Percentiles rank a stretch among this genome's conserved stretches.
Evolutionary conservation across 2,797 vertebrate genomes (phyloP).

Genomic region (Helarctos malayanus): DNA sequence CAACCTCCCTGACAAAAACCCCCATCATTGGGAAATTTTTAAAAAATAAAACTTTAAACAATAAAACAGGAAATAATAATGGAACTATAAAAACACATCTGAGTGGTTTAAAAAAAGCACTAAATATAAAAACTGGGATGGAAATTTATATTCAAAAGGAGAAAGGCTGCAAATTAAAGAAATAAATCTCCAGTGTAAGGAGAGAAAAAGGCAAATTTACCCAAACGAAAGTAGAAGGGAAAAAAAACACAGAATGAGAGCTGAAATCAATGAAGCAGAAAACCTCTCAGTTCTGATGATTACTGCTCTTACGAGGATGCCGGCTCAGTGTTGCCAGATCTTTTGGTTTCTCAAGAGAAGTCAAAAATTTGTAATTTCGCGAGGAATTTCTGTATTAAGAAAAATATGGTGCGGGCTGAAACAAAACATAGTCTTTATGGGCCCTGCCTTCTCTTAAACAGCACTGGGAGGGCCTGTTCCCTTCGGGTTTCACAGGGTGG

Average conservation of each 20-base stretch:
- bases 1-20: background rate
- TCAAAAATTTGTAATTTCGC: background rate
- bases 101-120: constrained; percentile 8
- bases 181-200: background rate
- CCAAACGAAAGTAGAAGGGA: background rate
- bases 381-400: background rate
- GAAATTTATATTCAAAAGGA: constrained; percentile 31
- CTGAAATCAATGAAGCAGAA: background rate
- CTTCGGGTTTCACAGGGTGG: background rate
- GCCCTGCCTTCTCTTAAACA: background rate
- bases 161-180: constrained; percentile 9
- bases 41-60: background rate
- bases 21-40: constrained; percentile 3
- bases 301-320: background rate
- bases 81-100: constrained; percentile 31
- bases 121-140: constrained; percentile 30
- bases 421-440: background rate
- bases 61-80: constrained; percentile 22
- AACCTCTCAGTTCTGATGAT: background rate
- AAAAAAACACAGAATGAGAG: background rate
- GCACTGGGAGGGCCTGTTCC: too few species aligned
- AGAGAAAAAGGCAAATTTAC: background rate
- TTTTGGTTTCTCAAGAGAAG: constrained; percentile 29
- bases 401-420: background rate
- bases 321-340: background rate